Base-by-base conservation (phyloP, 35 echinoderm and acorn worm species). In the Diadema setosum region DNA sequence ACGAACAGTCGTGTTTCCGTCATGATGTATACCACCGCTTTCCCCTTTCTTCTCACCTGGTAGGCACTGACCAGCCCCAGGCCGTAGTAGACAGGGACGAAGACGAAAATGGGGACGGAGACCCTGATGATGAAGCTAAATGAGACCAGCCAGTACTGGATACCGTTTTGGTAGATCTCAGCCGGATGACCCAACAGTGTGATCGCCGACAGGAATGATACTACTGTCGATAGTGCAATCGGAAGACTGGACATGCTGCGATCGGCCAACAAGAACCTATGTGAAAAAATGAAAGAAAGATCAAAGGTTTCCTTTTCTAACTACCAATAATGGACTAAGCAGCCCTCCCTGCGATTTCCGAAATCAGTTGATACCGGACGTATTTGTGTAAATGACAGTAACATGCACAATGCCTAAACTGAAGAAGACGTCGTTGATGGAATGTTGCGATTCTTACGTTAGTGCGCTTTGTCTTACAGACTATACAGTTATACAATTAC, bases 191-290 rank as follows among this genome's bases (percentile, higher is more conserved):
- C 93, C 8, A 95, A 81, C 24, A 95, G 69, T 15, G 93, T 95
- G 33, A 95, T 80, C 0, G 93, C 88, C 7, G 93, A 95, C 11
- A 95, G 90, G 50, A 95, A 95, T 1, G 93, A 95, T 15, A 84
- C 93, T 12, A 88, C 40, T 9, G 90, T 49, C 33, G 93, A 87
- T 89, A 91, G 84, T 0, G 93, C 93, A 5, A 95, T 78, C 12
- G 84, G 89, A 4, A 95, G 24, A 27, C 83, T 65, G 20, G 34
- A 85, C 37, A 87, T 84, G 55, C 81, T 83, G 9, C 93, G 65
- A 88, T 90, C 87, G 5, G 93, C 87, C 24, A 95, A 59, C 8
- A 95, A 60, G 80, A 95, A 78, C 93, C 91, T 52, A 33, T n/a
- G 42, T 65, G 39, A 40, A 75, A 3, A 37, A 34, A 50, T 26